Evolutionary conservation across 2,113 vertebrate genomes (phyloP).

Genomic region (Hylia prasina): DNA sequence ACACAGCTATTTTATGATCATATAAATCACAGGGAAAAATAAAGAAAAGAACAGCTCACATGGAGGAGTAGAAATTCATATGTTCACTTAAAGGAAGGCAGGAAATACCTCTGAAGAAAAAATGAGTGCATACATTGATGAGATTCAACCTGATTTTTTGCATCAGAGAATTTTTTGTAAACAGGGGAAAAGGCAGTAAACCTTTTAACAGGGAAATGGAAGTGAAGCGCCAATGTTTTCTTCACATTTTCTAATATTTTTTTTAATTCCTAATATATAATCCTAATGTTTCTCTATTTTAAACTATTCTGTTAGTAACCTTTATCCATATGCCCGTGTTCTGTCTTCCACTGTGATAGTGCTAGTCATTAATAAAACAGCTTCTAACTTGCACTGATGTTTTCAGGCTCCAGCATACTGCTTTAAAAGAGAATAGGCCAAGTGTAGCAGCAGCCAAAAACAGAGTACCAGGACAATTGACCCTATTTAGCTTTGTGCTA

Average conservation of each 20-base stretch:
- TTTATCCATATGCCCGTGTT: background rate
- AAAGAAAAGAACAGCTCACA: background rate
- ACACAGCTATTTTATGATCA: background rate
- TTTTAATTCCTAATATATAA: background rate
- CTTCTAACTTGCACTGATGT: background rate
- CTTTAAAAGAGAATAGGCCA: background rate
- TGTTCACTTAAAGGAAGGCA: background rate
- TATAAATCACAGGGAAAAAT: background rate
- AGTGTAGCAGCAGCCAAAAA: background rate
- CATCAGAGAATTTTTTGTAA: background rate
- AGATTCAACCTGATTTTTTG: background rate
- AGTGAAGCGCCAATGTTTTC: background rate
- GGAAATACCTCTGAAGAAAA: background rate
- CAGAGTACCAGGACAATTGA: background rate
- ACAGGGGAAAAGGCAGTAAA: background rate
- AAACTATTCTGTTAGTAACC: background rate
- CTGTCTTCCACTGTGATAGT: background rate
- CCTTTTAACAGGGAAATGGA: background rate
- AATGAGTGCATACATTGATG: background rate
- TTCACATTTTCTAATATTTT: background rate
- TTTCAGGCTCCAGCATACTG: background rate
- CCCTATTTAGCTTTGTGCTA: background rate
- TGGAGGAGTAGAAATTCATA: constrained; percentile 11
- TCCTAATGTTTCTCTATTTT: background rate
- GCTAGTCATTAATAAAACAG: background rate